phyloP scores from a whole-genome alignment of 2,888 invertebrate genomes.

The Eremobia ochroleuca region DNA sequence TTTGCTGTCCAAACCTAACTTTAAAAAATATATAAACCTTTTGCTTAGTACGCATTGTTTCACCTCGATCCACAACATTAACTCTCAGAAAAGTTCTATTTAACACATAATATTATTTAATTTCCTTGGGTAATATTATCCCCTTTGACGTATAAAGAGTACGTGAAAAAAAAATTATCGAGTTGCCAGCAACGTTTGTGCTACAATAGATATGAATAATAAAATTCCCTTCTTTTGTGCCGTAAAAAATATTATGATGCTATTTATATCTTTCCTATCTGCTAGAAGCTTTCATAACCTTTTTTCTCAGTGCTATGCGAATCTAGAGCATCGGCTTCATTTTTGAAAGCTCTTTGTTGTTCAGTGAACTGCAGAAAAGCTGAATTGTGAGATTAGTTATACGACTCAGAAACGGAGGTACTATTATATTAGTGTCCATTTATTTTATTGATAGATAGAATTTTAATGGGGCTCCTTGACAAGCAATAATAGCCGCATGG shows the following conservation, averaged over 20 bases:
- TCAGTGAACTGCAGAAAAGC: background rate
- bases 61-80: no score
- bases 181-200: slow-evolving; percentile 47
- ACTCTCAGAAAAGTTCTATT: background rate
- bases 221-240: slow-evolving; percentile 56
- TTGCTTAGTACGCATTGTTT: no score
- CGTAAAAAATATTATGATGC: slow-evolving; percentile 50
- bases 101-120: slow-evolving; percentile 9
- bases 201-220: slow-evolving; percentile 63
- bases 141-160: slow-evolving; percentile 39
- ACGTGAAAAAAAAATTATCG: slow-evolving; percentile 41
- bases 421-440: slow-evolving; percentile 21
- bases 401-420: background rate
- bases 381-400: slow-evolving; percentile 34
- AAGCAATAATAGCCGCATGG: background rate
- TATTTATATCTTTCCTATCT: slow-evolving; percentile 60
- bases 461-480: background rate
- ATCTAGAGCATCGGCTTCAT: slow-evolving; percentile 32
- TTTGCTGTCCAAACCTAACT: no score
- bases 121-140: slow-evolving; percentile 26
- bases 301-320: slow-evolving; percentile 26
- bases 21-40: no score
- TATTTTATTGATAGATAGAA: background rate
- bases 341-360: slow-evolving; percentile 46
- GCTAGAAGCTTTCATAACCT: slow-evolving; percentile 45